These are phyloP conservation scores for Ciona savignyi DNA, from an alignment of 23 tunicate species.

Conservation along the genomic window DNA sequence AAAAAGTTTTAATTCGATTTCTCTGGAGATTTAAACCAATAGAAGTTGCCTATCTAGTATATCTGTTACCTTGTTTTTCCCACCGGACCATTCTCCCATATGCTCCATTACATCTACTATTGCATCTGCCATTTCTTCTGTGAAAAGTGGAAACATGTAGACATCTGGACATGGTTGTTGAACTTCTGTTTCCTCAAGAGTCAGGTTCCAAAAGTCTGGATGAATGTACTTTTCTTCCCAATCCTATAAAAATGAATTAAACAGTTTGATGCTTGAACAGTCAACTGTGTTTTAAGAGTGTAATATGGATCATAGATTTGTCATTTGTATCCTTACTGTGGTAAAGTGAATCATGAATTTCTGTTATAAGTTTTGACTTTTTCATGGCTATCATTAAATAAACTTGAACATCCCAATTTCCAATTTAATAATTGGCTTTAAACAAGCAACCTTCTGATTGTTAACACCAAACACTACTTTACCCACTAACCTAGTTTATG, in stretches of 20 bases:
- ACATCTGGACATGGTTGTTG: conserved; percentile 93
- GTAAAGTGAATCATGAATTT: not conserved
- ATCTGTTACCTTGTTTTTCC: conserved; percentile 62
- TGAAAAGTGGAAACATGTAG: conserved; percentile 76
- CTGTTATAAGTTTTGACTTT: conserved; percentile 1
- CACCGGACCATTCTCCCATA: conserved; percentile 75
- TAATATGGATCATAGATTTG: no score
- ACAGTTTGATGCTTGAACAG: no score
- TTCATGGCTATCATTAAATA: conserved; percentile 44
- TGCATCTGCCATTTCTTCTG: conserved; percentile 53
- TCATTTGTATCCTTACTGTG: conserved; percentile 7
- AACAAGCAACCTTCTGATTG: no score
- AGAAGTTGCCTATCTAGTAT: no score
- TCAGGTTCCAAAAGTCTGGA: conserved; percentile 75
- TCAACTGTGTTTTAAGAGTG: no score
- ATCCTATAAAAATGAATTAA: conserved; percentile 69
- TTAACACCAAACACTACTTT: no score
- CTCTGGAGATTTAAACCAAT: no score
- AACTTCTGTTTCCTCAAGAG: conserved; percentile 12
- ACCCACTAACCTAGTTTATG: no score
- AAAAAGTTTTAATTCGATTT: no score
- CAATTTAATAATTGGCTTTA: no score
- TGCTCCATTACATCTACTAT: conserved; percentile 73
- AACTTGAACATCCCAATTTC: no score
- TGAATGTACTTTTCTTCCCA: conserved; percentile 94